phyloP scores from a whole-genome alignment of 2,113 vertebrate species.

The Labeo catla region DNA sequence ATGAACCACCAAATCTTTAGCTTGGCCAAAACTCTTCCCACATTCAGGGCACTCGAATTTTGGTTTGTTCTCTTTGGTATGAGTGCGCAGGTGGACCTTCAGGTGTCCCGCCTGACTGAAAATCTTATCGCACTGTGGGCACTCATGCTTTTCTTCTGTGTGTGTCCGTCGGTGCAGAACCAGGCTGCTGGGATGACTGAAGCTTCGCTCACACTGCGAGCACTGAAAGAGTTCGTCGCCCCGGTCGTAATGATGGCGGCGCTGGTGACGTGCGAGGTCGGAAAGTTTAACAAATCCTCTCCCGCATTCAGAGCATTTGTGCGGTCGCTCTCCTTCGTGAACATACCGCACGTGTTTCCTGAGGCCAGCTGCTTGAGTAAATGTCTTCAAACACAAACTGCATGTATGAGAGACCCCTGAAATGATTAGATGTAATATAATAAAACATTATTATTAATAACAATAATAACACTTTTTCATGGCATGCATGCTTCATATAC shows the following conservation, averaged over 20 bases:
- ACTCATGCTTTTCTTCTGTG: slow-evolving; percentile 28
- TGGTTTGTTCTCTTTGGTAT: slow-evolving; percentile 36
- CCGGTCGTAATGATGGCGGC: slow-evolving; percentile 26
- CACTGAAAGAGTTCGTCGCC: slow-evolving; percentile 25
- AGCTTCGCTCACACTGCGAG: slow-evolving; percentile 38
- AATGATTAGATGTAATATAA: not conserved
- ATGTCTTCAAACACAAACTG: slow-evolving; percentile 38
- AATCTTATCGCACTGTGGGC: slow-evolving; percentile 26
- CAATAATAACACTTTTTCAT: not conserved
- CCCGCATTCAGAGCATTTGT: slow-evolving; percentile 30
- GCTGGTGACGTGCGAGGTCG: slow-evolving; percentile 16
- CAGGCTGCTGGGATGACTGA: slow-evolving; percentile 37
- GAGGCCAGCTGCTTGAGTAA: slow-evolving; percentile 20
- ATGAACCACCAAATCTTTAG: slow-evolving; percentile 43
- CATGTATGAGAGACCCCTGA: slow-evolving; percentile 21
- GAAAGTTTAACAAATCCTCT: slow-evolving; percentile 28
- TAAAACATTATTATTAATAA: not conserved
- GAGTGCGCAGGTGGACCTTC: slow-evolving; percentile 25
- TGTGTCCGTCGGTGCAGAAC: slow-evolving; percentile 33
- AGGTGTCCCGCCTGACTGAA: slow-evolving; percentile 36
- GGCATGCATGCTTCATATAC: not conserved
- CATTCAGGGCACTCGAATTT: slow-evolving; percentile 41
- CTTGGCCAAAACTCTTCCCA: slow-evolving; percentile 47
- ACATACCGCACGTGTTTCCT: slow-evolving; percentile 32
- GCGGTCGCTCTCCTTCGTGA: slow-evolving; percentile 25